These are phyloP conservation scores for Microcebus ravelobensis DNA, from an alignment of 2,113 vertebrate genomes.

Conservation along the genomic window DNA sequence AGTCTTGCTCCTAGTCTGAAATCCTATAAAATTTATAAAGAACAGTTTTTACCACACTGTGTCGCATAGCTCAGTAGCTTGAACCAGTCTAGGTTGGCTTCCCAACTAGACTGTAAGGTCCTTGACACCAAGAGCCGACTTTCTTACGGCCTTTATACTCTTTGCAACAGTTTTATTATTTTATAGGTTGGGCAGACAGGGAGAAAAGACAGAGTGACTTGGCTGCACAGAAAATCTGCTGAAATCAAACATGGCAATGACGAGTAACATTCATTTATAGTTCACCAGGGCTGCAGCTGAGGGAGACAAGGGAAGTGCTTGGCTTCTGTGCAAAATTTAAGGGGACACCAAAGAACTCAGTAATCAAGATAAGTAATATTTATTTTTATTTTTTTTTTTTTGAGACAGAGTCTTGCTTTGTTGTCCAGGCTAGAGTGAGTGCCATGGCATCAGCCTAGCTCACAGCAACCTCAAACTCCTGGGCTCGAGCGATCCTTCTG, in stretches of 20 bases:
- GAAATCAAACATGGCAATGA: rapidly evolving
- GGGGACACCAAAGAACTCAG: neutral
- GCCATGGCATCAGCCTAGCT: too few relatives aligned
- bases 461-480: too few relatives aligned
- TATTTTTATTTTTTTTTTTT: too few relatives aligned
- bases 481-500: too few relatives aligned
- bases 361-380: neutral
- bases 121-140: neutral
- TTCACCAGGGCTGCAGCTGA: too few relatives aligned
- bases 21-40: neutral
- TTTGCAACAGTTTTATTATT: neutral
- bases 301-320: neutral
- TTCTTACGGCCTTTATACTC: neutral
- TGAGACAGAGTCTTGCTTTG: too few relatives aligned
- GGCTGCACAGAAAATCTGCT: neutral
- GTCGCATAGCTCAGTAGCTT: neutral
- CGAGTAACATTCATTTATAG: neutral
- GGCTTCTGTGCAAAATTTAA: neutral
- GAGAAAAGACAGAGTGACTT: neutral
- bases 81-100: neutral
- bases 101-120: neutral
- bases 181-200: neutral
- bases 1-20: neutral
- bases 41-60: neutral
- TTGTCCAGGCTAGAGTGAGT: too few relatives aligned